Conservation (phyloP, 2,797 vertebrate genomes). For the Myotis findleyi region DNA sequence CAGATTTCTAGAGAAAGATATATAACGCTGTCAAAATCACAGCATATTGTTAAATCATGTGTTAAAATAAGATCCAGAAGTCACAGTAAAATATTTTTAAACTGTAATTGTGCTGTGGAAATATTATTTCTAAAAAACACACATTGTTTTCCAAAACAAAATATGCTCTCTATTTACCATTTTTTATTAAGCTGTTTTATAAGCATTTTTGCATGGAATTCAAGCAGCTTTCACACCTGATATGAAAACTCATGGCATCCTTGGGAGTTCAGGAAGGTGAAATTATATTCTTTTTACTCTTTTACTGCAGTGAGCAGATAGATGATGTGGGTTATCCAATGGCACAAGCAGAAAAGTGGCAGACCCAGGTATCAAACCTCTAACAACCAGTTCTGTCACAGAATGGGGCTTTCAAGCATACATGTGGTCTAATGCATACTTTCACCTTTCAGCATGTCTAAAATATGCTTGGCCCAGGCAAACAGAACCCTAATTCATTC, state of each 20-base stretch:
- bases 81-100: conserved; percentile 47
- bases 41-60: conserved; percentile 80
- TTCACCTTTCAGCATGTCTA: conserved; percentile 66
- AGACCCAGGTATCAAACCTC: conserved; percentile 54
- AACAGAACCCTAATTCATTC: conserved; percentile 77
- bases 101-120: conserved; percentile 74
- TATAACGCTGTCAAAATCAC: conserved; percentile 81
- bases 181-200: conserved; percentile 71
- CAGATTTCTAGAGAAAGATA: conserved; percentile 83
- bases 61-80: conserved; percentile 82
- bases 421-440: conserved; percentile 49
- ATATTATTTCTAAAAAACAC: conserved; percentile 79
- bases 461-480: conserved; percentile 61
- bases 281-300: conserved; percentile 73
- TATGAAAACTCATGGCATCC: conserved; percentile 20
- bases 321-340: conserved; percentile 49
- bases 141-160: conserved; percentile 78
- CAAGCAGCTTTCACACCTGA: conserved; percentile 48
- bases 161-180: conserved; percentile 68
- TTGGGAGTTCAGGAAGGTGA: conserved; percentile 56
- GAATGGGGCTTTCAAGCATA: not conserved
- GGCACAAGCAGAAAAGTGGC: conserved; percentile 53
- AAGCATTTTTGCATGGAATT: conserved; percentile 44
- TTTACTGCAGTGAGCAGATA: conserved; percentile 59
- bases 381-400: conserved; percentile 1